Conservation (phyloP, 2,888 invertebrate species). For the Lydus trimaculatus region DNA sequence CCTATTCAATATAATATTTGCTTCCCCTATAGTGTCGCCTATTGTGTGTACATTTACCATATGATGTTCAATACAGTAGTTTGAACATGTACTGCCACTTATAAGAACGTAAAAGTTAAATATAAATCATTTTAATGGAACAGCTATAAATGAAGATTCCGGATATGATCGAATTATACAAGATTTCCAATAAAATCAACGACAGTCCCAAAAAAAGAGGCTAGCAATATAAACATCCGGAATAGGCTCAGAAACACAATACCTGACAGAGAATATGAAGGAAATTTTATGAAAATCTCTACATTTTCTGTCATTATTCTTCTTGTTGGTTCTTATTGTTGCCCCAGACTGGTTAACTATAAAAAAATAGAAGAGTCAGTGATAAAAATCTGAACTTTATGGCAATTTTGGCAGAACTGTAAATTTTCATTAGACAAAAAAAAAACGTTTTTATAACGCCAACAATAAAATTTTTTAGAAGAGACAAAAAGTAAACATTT, state of each 20-base stretch:
- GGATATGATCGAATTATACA: conserved; percentile 11
- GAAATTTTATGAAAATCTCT: conserved; percentile 1
- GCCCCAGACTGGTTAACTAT: background rate
- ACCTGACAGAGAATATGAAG: background rate
- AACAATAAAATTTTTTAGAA: background rate
- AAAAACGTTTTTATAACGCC: background rate
- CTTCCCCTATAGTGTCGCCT: conserved; percentile 44
- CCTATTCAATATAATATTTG: conserved; percentile 58
- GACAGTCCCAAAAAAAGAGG: background rate
- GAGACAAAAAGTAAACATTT: conserved; percentile 8
- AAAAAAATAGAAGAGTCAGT: conserved; percentile 1
- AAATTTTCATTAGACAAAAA: conserved; percentile 5
- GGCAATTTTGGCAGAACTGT: conserved; percentile 15
- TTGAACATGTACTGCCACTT: conserved; percentile 28
- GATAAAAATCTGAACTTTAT: conserved; percentile 13
- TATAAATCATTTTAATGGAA: conserved; percentile 33
- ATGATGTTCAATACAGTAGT: conserved; percentile 52
- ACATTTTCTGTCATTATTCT: background rate
- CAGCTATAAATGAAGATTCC: conserved; percentile 6
- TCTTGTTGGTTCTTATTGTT: background rate
- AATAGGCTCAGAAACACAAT: background rate
- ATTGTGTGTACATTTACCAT: conserved; percentile 57
- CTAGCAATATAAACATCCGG: conserved; percentile 5
- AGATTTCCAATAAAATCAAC: background rate
- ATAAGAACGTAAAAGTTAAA: conserved; percentile 21